phyloP scores from a whole-genome alignment of 2,888 invertebrate species.

The Platycheirus albimanus region DNA sequence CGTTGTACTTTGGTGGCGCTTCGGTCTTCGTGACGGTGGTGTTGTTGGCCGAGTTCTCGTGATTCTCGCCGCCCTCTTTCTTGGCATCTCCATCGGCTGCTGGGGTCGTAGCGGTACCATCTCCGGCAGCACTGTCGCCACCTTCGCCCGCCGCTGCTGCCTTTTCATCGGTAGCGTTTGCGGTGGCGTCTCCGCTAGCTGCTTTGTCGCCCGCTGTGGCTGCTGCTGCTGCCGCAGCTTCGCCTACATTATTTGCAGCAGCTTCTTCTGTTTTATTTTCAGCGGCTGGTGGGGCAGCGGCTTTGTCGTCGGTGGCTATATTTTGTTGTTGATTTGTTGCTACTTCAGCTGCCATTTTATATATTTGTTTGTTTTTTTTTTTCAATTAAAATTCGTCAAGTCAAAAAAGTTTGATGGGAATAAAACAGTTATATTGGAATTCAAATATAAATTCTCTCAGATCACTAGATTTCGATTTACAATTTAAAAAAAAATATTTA shows the following conservation, averaged over 20 bases:
- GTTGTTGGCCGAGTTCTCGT: slow-evolving; percentile 83
- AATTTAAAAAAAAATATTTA: slow-evolving; percentile 8
- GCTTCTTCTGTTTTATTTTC: slow-evolving; percentile 84
- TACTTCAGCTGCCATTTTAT: slow-evolving; percentile 89
- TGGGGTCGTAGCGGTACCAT: slow-evolving; percentile 79
- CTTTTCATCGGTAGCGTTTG: slow-evolving; percentile 75
- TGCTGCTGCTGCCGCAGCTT: slow-evolving; percentile 81
- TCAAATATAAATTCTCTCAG: slow-evolving; percentile 36
- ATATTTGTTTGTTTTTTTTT: slow-evolving; percentile 35
- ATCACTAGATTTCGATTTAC: slow-evolving; percentile 48
- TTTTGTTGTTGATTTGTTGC: slow-evolving; percentile 85
- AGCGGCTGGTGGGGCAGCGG: slow-evolving; percentile 78
- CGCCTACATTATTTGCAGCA: slow-evolving; percentile 79
- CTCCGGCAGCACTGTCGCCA: slow-evolving; percentile 81
- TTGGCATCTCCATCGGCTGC: slow-evolving; percentile 81
- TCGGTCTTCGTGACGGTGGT: slow-evolving; percentile 84
- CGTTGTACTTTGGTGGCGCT: slow-evolving; percentile 89
- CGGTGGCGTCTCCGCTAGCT: slow-evolving; percentile 65
- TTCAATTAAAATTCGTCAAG: slow-evolving; percentile 49
- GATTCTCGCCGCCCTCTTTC: slow-evolving; percentile 82
- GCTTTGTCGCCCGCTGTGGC: slow-evolving; percentile 80
- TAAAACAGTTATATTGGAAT: slow-evolving; percentile 41
- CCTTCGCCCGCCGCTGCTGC: slow-evolving; percentile 51
- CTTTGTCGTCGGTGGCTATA: slow-evolving; percentile 80
- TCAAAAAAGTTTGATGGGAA: slow-evolving; percentile 52